Base-by-base conservation (phyloP, 2,797 vertebrate genomes). In the Cottoperca gobio region DNA sequence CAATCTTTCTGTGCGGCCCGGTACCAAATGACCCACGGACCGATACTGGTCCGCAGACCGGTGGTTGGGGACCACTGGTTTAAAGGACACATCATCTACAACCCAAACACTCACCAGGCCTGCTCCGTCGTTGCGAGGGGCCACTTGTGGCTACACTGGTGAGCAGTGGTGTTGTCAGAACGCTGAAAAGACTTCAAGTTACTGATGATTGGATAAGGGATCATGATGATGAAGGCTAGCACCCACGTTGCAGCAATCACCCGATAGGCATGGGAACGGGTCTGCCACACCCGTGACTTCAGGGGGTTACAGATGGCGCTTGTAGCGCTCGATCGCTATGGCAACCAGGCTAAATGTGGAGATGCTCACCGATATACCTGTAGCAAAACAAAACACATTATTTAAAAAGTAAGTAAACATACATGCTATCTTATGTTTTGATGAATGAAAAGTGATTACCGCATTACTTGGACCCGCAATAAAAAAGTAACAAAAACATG, bases 281-380 rank as follows among this genome's bases (percentile, higher is more conserved):
- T 99, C 93, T 99, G 98, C 98, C 98, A 99, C 42, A 95, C 96
- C 0, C 97, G 94, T 0, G 98, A 97, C 90, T 97, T 96, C 83
- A 99, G 90, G 0, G 98, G 97, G 84, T 97, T 96, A 86, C 97
- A 99, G 93, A 99, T 99, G 88, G 97, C 98, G 33, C 97, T 98
- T n/a, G 94, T 99, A 97, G 46, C 98, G 95, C 88, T 99, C 98
- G 14, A 98, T 95, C 55, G 98, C 97, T 23, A 99, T 99, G 92
- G 97, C 98, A 86, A 99, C 96, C 60, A 99, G 94, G 91, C 96
- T 98, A 79, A 99, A 97, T 6, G 97, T 99, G 80, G 98, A 99
- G 71, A 99, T 98, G 40, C 97, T 98, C 37, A 99, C 97, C 0
- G 98, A 98, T 82, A 97, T 95, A n/a, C 97, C 98, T 99, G 94